phyloP scores from a whole-genome alignment of 2,888 invertebrate species.

The Mythimna pallens region DNA sequence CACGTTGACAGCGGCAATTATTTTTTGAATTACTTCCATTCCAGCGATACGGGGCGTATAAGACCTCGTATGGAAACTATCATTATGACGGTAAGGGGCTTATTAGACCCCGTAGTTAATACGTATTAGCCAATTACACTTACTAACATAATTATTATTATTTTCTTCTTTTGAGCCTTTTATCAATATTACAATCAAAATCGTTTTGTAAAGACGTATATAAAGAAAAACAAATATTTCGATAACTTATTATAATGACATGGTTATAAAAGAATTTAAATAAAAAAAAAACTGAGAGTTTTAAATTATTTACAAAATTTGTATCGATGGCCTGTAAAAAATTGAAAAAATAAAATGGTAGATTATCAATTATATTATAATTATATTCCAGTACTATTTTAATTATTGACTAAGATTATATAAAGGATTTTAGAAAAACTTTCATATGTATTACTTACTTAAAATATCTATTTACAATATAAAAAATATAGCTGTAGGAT shows the following conservation, averaged over 20 bases:
- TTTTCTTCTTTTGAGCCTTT: not conserved
- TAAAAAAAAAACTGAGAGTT: not conserved
- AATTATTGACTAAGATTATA: constrained; percentile 11
- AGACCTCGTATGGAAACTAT: no score
- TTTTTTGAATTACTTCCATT: no score
- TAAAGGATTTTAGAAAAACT: not conserved
- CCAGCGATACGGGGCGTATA: no score
- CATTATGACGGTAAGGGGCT: no score
- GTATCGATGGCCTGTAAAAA: constrained; percentile 58
- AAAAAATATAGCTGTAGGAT: not conserved
- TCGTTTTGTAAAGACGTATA: not conserved
- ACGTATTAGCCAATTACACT: no score
- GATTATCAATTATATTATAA: not conserved
- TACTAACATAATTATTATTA: not conserved
- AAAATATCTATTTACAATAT: no score
- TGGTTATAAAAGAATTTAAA: not conserved
- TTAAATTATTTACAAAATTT: constrained; percentile 44
- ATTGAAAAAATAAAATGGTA: not conserved
- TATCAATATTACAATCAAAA: not conserved
- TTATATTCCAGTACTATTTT: not conserved
- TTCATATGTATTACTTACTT: not conserved
- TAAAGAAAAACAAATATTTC: constrained; percentile 1
- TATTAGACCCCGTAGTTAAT: no score
- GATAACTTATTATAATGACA: constrained; percentile 9
- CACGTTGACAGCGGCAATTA: no score